Base-by-base conservation (phyloP, 2,113 vertebrate genomes). In the Tragelaphus scriptus region DNA sequence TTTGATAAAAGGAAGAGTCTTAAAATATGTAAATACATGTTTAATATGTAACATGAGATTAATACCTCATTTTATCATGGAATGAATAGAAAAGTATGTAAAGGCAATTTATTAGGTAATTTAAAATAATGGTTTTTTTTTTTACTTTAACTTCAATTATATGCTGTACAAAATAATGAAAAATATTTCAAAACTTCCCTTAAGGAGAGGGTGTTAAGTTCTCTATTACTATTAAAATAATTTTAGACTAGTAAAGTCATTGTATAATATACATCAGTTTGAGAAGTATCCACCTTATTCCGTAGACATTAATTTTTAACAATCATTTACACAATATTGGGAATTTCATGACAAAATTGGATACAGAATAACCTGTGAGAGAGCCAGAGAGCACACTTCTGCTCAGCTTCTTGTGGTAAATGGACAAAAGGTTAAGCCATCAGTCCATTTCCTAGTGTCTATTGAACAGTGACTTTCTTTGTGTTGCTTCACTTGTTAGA, bases 391-490 rank as follows among this genome's bases (percentile, higher is more conserved):
- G 26, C 77, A 85, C 56, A 47, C 36, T 80, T 28, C 51, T 90
- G 58, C 90, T 96, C 61, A 61, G 82, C 16, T 85, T 87, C 32
- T 61, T 96, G 53, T 82, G 65, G 55, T 44, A 68, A 93, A 4
- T 14, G 77, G 96, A 95, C 90, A 97, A 85, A 53, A 98, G 98
- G 98, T 98, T 99, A 98, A 98, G 87, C 97, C 80, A 98, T 96
- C 92, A 77, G 87, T 98, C 75, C 90, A 82, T 97, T 98, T 98
- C 97, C 95, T 95, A 40, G 28, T 98, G 88, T 51, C 81, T 95
- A 36, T 95, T 65, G 23, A 86, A 98, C 98, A 99, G 84, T 86
- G 96, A 19, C 53, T 9, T 40, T 86, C 98, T 98, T 98, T 99
- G 98, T 98, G 88, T 89, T 2, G 1, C 13, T 59, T 63, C 59